Evolutionary conservation across 2,888 invertebrate species (phyloP), one percentile per base, ranked within the genome.

Genomic region (Terebella lapidaria): DNA sequence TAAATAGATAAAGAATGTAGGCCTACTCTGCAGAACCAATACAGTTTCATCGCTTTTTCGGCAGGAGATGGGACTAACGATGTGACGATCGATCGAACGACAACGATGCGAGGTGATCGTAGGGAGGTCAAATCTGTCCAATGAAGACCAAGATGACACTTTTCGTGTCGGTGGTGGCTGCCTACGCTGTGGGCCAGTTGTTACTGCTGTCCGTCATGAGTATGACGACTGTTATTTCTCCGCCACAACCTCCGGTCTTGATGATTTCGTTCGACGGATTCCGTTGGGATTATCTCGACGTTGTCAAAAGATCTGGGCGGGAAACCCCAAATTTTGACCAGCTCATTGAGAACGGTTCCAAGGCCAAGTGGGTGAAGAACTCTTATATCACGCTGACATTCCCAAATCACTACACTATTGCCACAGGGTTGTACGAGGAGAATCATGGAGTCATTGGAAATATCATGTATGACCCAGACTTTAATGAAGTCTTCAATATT

Each of bases 371-470:
- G 18, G 45, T 65, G 10, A 64, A 61, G 46, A 68, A 76, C 67
- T 68, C 71, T 1, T 79, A 77, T 60, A 65, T 74, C 1, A 89
- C 89, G 0, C 87, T 87, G 79, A 90, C 89, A 1, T 87, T 87
- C 72, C 87, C 89, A 0, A 89, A 89, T 79, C 89, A 89, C 78
- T 87, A 87, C 71, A 84, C 87, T 0, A 86, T 89, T 58, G 87
- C 86, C 0, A 90, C 81, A 4, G 79, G 79, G 26, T 55, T 75
- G 22, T 87, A 86, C 72, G 83, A 86, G 0, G 88, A 88, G 75
- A 82, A 80, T n/a, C 89, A 89, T 78, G 89, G 89, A 0, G 86
- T 89, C 30, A 76, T 88, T 1, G 87, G 85, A 10, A 89, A 87
- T 73, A 72, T 72, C 28, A 83, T 86, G 69, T 87, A 83, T 71